Conservation (phyloP, 2,888 invertebrate genomes). For the Entomobrya multifasciata region DNA sequence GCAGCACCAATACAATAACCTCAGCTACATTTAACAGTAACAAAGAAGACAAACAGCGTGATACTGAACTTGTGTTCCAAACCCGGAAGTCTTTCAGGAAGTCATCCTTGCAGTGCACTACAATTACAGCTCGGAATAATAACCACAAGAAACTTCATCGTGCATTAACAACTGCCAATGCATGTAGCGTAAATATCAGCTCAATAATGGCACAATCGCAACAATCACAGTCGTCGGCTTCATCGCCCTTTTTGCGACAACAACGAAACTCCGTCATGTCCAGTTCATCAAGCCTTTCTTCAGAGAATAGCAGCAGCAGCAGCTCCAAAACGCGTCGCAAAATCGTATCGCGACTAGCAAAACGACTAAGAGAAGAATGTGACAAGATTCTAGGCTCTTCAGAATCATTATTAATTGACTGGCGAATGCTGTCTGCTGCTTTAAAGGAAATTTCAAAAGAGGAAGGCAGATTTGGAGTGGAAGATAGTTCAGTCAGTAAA, state of each 20-base stretch:
- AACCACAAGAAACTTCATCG: conserved; percentile 19
- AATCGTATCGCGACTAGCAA: conserved; percentile 73
- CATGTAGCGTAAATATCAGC: conserved; percentile 41
- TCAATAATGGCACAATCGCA: conserved; percentile 35
- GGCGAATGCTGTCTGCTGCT: conserved; percentile 73
- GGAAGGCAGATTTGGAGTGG: conserved; percentile 58
- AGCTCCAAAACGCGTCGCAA: conserved; percentile 67
- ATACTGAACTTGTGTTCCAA: conserved; percentile 68
- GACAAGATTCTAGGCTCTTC: conserved; percentile 78
- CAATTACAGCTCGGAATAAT: no score
- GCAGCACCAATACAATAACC: neutral
- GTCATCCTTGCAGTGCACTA: conserved; percentile 10
- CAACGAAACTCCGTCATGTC: conserved; percentile 56
- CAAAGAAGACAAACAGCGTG: conserved; percentile 48
- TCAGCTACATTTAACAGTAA: neutral
- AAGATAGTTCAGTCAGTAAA: conserved; percentile 17
- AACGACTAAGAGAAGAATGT: conserved; percentile 76
- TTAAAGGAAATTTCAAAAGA: conserved; percentile 53
- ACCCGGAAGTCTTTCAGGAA: conserved; percentile 68
- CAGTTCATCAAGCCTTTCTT: conserved; percentile 69
- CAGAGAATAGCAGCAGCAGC: conserved; percentile 65
- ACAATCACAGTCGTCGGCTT: conserved; percentile 43
- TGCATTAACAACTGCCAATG: conserved; percentile 21
- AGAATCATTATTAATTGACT: conserved; percentile 78
- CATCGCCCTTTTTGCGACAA: conserved; percentile 12